Base-by-base conservation (phyloP, 2,113 vertebrate species). In the Perca fluviatilis region DNA sequence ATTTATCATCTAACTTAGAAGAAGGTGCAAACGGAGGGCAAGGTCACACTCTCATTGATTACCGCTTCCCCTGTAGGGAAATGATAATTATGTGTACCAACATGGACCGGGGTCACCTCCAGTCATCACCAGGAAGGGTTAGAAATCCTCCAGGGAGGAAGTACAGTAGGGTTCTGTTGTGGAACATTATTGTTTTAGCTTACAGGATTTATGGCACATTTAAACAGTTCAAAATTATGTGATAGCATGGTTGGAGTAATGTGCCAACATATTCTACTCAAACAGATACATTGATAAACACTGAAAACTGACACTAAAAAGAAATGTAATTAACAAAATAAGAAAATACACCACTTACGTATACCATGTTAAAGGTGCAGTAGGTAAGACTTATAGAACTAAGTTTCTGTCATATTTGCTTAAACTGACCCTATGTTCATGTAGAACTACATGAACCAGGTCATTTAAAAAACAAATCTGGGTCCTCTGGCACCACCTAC, bases 41-140 rank as follows among this genome's bases (percentile, higher is more conserved):
- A 94, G 94, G 92, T 93, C 92, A 90, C 43, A 25, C 81, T 68
- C 78, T 90, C 90, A 91, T 94, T 93, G 93, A 94, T 95, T 90
- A 85, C 61, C 36, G 0, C 27, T 75, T 54, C 74, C 67, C 83
- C 88, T 49, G 23, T 63, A 78, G 86, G 92, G 86, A 90, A 84
- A 87, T 61, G 66, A 83, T 89, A 90, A 94, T 93, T 86, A 91
- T 87, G 82, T 88, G 87, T 56, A 89, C 83, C 84, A 83, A 86
- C 71, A 70, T 27, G 84, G 30, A 9, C 57, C 16, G 56, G 56
- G 90, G 88, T 89, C 90, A 92, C 86, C 88, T 81, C 70, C 82
- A 87, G 70, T 53, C 78, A 56, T 68, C 43, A 14, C 23, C 40
- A 57, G 5, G 13, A 65, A 16, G 64, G 54, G 56, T 75, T 57